These are phyloP conservation scores for Anolis carolinensis DNA, from an alignment of 2,113 vertebrate genomes.

Conservation along the genomic window DNA sequence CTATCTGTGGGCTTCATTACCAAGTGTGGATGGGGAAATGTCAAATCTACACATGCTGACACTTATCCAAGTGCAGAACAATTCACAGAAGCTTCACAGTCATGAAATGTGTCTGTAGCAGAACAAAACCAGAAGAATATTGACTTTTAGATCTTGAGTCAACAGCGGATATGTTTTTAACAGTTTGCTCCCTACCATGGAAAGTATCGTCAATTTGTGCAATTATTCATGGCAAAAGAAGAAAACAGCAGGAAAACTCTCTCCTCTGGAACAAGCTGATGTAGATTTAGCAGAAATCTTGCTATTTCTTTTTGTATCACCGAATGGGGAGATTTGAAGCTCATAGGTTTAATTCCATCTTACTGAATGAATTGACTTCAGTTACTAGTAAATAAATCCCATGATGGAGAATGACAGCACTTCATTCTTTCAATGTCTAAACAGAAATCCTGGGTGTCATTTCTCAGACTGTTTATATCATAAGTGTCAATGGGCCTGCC, in stretches of 20 bases:
- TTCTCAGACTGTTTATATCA: slow-evolving; percentile 34
- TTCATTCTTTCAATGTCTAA: slow-evolving; percentile 39
- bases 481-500: slow-evolving; percentile 1
- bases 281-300: slow-evolving; percentile 1
- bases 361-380: not conserved
- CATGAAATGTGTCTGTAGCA: not conserved
- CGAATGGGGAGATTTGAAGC: not conserved
- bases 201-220: not conserved
- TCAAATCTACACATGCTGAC: slow-evolving; percentile 37
- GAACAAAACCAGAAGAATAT: slow-evolving; percentile 20
- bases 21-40: slow-evolving; percentile 48
- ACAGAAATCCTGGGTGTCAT: not conserved
- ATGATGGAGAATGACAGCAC: not conserved
- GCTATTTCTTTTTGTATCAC: not conserved
- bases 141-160: slow-evolving; percentile 52
- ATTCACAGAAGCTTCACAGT: slow-evolving; percentile 36
- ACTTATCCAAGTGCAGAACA: slow-evolving; percentile 20
- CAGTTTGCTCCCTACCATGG: not conserved
- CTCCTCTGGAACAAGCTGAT: not conserved
- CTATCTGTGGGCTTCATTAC: slow-evolving; percentile 41
- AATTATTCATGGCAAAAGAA: not conserved
- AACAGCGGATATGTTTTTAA: slow-evolving; percentile 39
- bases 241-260: not conserved
- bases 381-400: slow-evolving; percentile 19
- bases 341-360: not conserved